A percentile compares a stretch with the other conserved stretches of the same genome.
These are phyloP conservation scores for Sebastiscus albofasciatus DNA, from an alignment of 2,797 vertebrate species.

Conservation along the genomic window DNA sequence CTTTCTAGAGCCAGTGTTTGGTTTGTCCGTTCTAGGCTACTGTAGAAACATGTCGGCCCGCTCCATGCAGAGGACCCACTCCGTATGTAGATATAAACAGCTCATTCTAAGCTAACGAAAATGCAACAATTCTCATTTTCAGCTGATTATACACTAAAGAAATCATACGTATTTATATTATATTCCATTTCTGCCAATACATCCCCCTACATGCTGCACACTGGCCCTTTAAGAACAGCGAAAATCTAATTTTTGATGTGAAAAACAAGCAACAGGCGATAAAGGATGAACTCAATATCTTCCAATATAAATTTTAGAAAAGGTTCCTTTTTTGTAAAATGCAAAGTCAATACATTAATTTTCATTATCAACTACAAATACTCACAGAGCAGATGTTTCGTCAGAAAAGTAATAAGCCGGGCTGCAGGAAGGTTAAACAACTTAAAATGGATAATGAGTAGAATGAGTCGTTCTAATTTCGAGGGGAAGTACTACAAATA, in stretches of 20 bases:
- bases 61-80: not conserved
- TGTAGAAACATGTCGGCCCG: not conserved
- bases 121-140: not conserved
- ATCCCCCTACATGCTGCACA: not conserved
- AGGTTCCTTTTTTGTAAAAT: constrained; percentile 5
- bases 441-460: constrained; percentile 40
- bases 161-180: not conserved
- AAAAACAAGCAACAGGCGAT: not conserved
- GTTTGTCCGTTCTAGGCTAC: not conserved
- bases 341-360: constrained; percentile 17
- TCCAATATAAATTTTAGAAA: not conserved
- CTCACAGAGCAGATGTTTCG: constrained; percentile 31
- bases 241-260: not conserved
- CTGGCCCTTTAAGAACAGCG: not conserved
- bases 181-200: not conserved
- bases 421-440: constrained; percentile 49
- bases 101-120: not conserved
- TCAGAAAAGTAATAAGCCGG: constrained; percentile 38
- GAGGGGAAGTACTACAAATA: constrained; percentile 12
- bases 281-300: not conserved
- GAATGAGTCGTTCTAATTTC: constrained; percentile 22
- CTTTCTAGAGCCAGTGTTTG: not conserved
- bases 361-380: constrained; percentile 29
- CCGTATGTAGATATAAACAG: not conserved
- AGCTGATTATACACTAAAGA: not conserved